Conservation (phyloP, 2,888 invertebrate genomes). For the Drosophila diplacantha region DNA sequence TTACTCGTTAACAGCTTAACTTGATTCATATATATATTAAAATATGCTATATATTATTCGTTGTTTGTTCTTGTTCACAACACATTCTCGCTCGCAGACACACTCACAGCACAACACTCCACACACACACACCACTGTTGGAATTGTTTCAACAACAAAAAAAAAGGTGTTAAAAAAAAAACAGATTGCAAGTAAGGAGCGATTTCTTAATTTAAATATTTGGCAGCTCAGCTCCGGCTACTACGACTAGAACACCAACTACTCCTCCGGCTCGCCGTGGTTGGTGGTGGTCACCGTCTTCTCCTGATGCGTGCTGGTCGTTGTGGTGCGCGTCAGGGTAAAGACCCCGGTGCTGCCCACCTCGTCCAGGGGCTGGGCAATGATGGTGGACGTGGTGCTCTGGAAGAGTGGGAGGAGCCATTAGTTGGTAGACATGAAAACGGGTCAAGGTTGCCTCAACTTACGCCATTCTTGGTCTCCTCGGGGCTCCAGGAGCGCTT, state of each 20-base stretch:
- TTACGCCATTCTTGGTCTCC: conserved; percentile 71
- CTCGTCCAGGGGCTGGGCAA: conserved; percentile 69
- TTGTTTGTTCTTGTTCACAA: conserved; percentile 11
- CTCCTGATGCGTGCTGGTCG: conserved; percentile 35
- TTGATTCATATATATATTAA: conserved; percentile 16
- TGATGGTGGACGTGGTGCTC: conserved; percentile 73
- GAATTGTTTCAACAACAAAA: conserved; percentile 8
- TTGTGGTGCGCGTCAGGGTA: conserved; percentile 54
- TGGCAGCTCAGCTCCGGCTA: neutral
- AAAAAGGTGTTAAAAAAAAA: conserved; percentile 10
- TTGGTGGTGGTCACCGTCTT: conserved; percentile 36
- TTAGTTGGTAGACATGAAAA: neutral
- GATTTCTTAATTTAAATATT: conserved; percentile 2
- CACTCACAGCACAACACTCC: conserved; percentile 5
- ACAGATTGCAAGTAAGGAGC: neutral
- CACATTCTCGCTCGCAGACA: conserved; percentile 6
- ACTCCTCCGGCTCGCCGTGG: conserved; percentile 23
- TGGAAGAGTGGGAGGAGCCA: conserved; percentile 21
- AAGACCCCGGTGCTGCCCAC: conserved; percentile 66
- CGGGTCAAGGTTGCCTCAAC: conserved; percentile 17
- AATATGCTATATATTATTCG: conserved; percentile 7
- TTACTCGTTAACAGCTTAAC: conserved; percentile 37
- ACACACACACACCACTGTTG: conserved; percentile 11
- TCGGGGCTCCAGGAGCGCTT: conserved; percentile 74
- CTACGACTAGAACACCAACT: conserved; percentile 11